Percentiles rank a stretch among this genome's conserved stretches.
Evolutionary conservation across 2,113 vertebrate genomes (phyloP).

Genomic region (Trogon surrucura): DNA sequence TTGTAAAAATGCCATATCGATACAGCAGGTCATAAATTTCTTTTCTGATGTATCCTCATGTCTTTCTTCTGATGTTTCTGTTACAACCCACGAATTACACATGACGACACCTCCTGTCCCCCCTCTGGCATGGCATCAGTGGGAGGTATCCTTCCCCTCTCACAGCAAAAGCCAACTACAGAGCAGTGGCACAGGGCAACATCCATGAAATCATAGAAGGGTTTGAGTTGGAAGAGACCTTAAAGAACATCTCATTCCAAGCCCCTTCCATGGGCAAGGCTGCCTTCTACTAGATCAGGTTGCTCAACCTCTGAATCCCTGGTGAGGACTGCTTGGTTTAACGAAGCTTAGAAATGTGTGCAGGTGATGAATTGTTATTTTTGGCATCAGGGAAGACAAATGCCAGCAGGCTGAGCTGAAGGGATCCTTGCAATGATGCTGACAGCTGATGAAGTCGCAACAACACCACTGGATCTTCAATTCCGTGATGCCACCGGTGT

Average conservation of each 20-base stretch:
- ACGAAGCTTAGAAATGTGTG: not conserved
- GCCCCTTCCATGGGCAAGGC: no score
- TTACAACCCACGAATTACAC: not conserved
- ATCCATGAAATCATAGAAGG: no score
- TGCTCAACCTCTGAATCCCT: no score
- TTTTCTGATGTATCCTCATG: not conserved
- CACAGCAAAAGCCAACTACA: not conserved
- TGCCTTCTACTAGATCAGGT: no score
- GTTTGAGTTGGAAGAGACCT: no score
- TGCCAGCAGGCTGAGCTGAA: not conserved
- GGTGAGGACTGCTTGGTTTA: no score
- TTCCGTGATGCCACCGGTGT: not conserved
- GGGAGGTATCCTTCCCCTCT: not conserved
- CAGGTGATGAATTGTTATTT: not conserved
- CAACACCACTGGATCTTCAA: not conserved
- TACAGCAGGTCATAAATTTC: not conserved
- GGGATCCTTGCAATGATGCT: not conserved
- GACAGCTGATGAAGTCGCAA: not conserved
- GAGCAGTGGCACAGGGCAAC: not conserved
- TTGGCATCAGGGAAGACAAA: not conserved
- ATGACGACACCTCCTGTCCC: not conserved
- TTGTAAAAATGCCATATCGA: not conserved
- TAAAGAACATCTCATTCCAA: no score
- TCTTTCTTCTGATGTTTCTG: not conserved
- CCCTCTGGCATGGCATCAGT: not conserved